These are phyloP conservation scores for Pseudomugil tenellus DNA, from an alignment of 2,797 vertebrate genomes.

Conservation along the genomic window DNA sequence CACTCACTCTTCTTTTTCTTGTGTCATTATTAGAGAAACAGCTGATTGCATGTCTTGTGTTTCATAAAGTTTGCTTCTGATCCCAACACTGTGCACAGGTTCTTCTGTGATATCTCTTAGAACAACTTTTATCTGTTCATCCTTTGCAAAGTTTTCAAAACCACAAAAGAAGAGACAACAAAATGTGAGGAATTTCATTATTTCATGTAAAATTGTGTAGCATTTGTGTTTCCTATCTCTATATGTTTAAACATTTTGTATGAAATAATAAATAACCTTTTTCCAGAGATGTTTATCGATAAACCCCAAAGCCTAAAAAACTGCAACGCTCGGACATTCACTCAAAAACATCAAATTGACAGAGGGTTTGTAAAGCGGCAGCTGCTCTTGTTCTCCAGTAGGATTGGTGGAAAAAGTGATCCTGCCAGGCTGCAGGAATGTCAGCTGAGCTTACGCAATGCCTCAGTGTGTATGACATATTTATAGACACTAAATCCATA, in stretches of 20 bases:
- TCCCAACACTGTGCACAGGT: not conserved
- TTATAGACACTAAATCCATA: conserved; percentile 67
- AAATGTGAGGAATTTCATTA: too few relatives aligned
- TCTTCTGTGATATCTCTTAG: not conserved
- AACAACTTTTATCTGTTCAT: not conserved
- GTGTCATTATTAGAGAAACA: too few relatives aligned
- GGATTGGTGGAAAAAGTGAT: conserved; percentile 79
- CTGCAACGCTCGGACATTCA: conserved; percentile 13
- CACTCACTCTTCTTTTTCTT: conserved; percentile 1
- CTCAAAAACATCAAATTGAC: conserved; percentile 12
- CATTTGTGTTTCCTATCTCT: too few relatives aligned
- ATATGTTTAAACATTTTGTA: not conserved
- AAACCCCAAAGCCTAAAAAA: not conserved
- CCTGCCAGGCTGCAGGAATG: conserved; percentile 67
- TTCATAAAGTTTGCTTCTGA: conserved; percentile 1
- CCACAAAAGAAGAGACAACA: not conserved
- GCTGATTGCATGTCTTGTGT: not conserved
- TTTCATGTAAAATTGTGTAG: too few relatives aligned
- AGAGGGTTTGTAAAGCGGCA: conserved; percentile 37
- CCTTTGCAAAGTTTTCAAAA: too few relatives aligned
- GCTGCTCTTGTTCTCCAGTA: conserved; percentile 67
- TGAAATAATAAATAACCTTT: not conserved
- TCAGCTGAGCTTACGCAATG: conserved; percentile 72
- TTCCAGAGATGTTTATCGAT: not conserved
- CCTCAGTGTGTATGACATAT: conserved; percentile 68